Base-by-base conservation (phyloP, 2,113 vertebrate species). In the Dasyornis broadbenti region DNA sequence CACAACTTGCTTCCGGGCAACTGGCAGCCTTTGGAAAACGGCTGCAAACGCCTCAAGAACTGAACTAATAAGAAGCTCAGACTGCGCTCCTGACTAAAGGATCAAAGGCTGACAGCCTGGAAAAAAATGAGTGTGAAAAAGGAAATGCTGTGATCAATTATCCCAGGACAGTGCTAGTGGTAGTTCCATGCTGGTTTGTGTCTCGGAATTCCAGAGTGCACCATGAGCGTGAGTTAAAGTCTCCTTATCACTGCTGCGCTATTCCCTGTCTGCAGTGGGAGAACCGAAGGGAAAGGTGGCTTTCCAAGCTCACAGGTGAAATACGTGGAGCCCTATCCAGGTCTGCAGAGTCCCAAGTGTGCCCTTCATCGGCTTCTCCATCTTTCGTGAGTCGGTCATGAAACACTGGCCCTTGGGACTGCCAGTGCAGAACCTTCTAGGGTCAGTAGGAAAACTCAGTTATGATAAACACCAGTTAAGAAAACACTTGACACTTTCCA, bases 311-410 rank as follows among this genome's bases (percentile, higher is more conserved):
- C 14, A 47, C 22, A 35, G 13, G 42, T 65, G 33, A 64, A 26
- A 17, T 42, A n/a, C 7, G 23, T 23, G 60, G 49, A 53, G 37
- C 19, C 0, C 0, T 79, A 31, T 30, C 28, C 1, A 11, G 15
- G 30, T 52, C 40, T 61, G 5, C 26, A 42, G 40, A 31, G 15
- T 56, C 45, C 35, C 30, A 27, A 14, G 9, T 42, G 23, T 69
- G 26, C 28, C 72, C 15, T 81, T 66, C 44, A 72, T 84, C 63
- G 81, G 42, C 49, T 68, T 64, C 59, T 83, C 35, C 13, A 6
- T 59, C 39, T 37, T 61, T 53, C 1, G 5, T 39, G 22, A 64
- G 28, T 66, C 49, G 30, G 44, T n/a, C 17, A 47, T 60, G 39
- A 75, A 82, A 16, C 19, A 13, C 42, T 73, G 76, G 45, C 35